These are phyloP conservation scores for Anagrus nilaparvatae DNA, from an alignment of 1,140 invertebrate species.

Conservation along the genomic window DNA sequence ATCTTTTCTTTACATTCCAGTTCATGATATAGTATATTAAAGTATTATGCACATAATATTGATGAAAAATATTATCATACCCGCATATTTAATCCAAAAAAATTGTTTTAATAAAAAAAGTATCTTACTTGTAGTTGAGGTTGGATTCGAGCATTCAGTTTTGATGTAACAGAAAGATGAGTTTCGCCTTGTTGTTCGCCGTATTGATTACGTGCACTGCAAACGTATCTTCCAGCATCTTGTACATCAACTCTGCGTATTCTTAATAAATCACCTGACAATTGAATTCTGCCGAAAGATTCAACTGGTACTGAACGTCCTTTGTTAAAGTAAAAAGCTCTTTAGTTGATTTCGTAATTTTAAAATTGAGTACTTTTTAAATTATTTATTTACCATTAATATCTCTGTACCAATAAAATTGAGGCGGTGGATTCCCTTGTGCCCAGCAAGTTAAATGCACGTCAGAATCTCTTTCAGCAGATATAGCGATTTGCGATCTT, in stretches of 20 bases:
- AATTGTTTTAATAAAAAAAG: too few relatives aligned
- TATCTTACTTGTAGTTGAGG: constrained; percentile 59
- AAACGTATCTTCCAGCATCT: constrained; percentile 69
- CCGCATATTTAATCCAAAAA: too few relatives aligned
- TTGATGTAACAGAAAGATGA: constrained; percentile 55
- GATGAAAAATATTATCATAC: too few relatives aligned
- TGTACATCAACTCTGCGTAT: constrained; percentile 54
- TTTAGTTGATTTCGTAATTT: too few relatives aligned
- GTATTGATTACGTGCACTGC: constrained; percentile 73
- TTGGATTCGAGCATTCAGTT: constrained; percentile 60
- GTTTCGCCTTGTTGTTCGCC: constrained; percentile 67
- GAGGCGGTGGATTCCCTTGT: constrained; percentile 64
- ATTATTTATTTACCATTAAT: constrained; percentile 45
- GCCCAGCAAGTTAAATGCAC: constrained; percentile 66
- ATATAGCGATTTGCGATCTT: constrained; percentile 54
- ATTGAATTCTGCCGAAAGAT: constrained; percentile 45
- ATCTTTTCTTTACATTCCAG: too few relatives aligned
- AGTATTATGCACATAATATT: too few relatives aligned
- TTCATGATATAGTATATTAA: too few relatives aligned
- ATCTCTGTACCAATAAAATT: constrained; percentile 64
- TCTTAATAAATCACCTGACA: constrained; percentile 49
- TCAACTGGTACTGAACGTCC: constrained; percentile 48
- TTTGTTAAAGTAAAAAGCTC: too few relatives aligned
- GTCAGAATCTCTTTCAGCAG: constrained; percentile 57
- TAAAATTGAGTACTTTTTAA: too few relatives aligned